Percentiles rank a stretch among this genome's conserved stretches.
These are phyloP conservation scores for Chironomus tepperi DNA, from an alignment of 1,140 invertebrate species.

Conservation along the genomic window DNA sequence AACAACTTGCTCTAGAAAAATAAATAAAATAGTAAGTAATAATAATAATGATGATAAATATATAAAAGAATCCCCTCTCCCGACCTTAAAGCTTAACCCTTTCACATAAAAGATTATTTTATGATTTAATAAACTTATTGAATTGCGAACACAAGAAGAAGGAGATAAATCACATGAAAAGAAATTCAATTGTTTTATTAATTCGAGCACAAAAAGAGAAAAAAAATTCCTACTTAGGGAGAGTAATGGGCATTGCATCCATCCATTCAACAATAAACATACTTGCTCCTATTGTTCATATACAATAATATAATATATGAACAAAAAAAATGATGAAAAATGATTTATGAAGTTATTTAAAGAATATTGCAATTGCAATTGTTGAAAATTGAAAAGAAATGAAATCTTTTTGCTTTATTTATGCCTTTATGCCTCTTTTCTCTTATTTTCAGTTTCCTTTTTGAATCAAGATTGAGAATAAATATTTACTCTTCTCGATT, in stretches of 20 bases:
- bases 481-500: not conserved
- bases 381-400: not conserved
- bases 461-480: not conserved
- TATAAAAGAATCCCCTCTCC: not conserved
- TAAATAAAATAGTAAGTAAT: not conserved
- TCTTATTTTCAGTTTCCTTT: not conserved
- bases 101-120: not conserved
- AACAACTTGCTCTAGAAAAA: not conserved
- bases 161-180: not conserved
- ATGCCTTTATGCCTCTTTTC: no score
- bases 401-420: no score
- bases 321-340: not conserved
- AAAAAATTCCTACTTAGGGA: constrained; percentile 7
- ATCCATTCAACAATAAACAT: constrained; percentile 13
- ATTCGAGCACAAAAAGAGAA: not conserved
- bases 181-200: constrained; percentile 22
- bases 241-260: constrained; percentile 5
- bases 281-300: not conserved
- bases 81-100: not conserved
- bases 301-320: not conserved
- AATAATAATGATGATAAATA: not conserved
- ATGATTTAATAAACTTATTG: constrained; percentile 23
- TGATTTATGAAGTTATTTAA: constrained; percentile 14
- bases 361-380: not conserved
- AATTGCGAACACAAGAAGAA: not conserved